These are phyloP conservation scores for Andrena haemorrhoa DNA, from an alignment of 2,888 invertebrate species.

Conservation along the genomic window DNA sequence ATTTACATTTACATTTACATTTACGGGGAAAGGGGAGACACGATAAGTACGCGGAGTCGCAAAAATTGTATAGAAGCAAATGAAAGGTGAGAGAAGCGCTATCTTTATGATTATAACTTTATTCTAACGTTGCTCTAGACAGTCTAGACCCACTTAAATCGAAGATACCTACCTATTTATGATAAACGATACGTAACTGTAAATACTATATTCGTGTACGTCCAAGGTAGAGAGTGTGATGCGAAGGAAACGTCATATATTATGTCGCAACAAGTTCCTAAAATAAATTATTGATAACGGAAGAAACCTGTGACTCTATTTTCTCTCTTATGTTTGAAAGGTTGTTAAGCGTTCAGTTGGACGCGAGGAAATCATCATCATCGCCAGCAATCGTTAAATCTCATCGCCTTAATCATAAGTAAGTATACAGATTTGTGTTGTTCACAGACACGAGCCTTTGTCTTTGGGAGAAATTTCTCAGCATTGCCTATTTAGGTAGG, in stretches of 20 bases:
- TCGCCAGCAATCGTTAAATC: too few relatives aligned
- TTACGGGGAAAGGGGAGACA: neutral
- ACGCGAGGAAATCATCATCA: neutral
- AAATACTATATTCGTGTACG: conserved; percentile 72
- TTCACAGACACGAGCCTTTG: neutral
- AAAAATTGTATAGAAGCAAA: conserved; percentile 35
- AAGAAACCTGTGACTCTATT: conserved; percentile 25
- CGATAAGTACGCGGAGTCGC: neutral
- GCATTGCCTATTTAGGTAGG: too few relatives aligned
- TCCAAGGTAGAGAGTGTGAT: conserved; percentile 71
- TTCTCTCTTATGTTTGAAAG: neutral
- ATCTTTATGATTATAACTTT: conserved; percentile 26
- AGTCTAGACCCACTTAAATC: conserved; percentile 33
- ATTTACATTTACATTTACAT: neutral
- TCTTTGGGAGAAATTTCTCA: neutral
- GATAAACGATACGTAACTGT: conserved; percentile 68
- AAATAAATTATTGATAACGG: conserved; percentile 76
- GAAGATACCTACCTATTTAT: conserved; percentile 68
- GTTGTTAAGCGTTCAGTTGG: neutral
- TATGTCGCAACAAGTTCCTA: conserved; percentile 80
- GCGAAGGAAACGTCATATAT: conserved; percentile 63
- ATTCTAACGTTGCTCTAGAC: conserved; percentile 31
- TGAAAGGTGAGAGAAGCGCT: neutral
- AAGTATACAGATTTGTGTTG: neutral
- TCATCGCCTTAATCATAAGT: neutral